phyloP scores from a whole-genome alignment of 1,140 invertebrate genomes.

The Campodea augens region DNA sequence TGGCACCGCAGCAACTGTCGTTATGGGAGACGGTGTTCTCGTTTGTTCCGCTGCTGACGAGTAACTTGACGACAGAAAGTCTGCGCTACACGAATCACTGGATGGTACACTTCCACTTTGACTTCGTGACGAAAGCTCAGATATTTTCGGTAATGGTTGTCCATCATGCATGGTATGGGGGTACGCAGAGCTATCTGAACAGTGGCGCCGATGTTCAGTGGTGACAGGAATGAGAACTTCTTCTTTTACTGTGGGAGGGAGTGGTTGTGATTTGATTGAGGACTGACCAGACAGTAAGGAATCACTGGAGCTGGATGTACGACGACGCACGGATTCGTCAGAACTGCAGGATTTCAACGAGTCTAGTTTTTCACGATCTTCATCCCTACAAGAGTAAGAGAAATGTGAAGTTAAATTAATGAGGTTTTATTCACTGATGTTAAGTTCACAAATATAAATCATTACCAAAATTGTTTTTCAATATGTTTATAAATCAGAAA shows the following conservation, averaged over 20 bases:
- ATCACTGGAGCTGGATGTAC: slow-evolving; percentile 37
- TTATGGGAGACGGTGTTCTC: slow-evolving; percentile 21
- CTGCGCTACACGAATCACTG: slow-evolving; percentile 1
- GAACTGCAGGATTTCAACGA: slow-evolving; percentile 35
- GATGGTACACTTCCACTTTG: not conserved
- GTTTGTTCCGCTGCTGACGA: too few species aligned
- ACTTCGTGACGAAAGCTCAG: slow-evolving; percentile 3
- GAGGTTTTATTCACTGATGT: slow-evolving; percentile 1
- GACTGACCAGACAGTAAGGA: slow-evolving; percentile 30
- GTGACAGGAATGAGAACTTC: slow-evolving; percentile 10
- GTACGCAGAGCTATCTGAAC: not conserved
- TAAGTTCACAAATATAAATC: not conserved
- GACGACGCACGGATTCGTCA: slow-evolving; percentile 34
- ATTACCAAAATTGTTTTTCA: slow-evolving; percentile 4
- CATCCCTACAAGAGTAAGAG: slow-evolving; percentile 30
- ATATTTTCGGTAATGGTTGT: slow-evolving; percentile 9
- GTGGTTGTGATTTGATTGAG: slow-evolving; percentile 13
- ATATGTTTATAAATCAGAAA: too few species aligned
- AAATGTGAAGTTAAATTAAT: not conserved
- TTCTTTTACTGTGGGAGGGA: slow-evolving; percentile 18
- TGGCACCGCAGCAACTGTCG: slow-evolving; percentile 20
- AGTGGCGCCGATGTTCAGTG: not conserved
- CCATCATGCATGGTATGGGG: not conserved
- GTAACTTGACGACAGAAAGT: slow-evolving; percentile 5
- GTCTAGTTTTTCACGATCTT: slow-evolving; percentile 36